Conservation (phyloP, 2,113 vertebrate genomes). For the Podilymbus podiceps region DNA sequence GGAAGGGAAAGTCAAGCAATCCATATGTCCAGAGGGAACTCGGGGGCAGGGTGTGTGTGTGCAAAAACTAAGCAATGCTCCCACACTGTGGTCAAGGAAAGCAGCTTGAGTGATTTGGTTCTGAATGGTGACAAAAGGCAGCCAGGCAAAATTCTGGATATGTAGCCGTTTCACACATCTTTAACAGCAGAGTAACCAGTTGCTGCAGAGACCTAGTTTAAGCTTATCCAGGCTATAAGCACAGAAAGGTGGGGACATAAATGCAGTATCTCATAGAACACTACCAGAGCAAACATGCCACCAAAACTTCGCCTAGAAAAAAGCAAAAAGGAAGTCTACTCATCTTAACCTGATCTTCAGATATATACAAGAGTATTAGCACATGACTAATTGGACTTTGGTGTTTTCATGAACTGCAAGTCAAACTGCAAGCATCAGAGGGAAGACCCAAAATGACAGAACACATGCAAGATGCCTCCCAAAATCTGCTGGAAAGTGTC, state of each 20-base stretch:
- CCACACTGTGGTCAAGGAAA: background rate
- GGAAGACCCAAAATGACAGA: background rate
- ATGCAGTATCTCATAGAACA: fast-evolving
- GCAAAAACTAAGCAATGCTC: background rate
- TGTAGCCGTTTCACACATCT: background rate
- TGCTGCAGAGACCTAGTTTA: background rate
- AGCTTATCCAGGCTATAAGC: background rate
- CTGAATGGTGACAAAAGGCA: background rate
- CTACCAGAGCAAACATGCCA: background rate
- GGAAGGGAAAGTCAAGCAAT: background rate
- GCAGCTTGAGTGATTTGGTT: background rate
- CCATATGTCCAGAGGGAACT: background rate
- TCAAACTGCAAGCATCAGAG: background rate
- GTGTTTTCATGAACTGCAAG: background rate
- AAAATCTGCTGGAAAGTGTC: no score
- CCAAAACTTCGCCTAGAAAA: background rate
- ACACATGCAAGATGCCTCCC: background rate
- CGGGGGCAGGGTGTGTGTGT: no score
- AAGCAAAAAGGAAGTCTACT: background rate
- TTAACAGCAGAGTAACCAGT: background rate
- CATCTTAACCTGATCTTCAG: background rate
- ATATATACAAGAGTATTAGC: background rate
- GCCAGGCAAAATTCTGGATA: background rate
- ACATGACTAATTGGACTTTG: background rate
- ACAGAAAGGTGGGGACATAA: fast-evolving